Evolutionary conservation across 2,113 vertebrate genomes (phyloP).

Genomic region (Actenoides hombroni): DNA sequence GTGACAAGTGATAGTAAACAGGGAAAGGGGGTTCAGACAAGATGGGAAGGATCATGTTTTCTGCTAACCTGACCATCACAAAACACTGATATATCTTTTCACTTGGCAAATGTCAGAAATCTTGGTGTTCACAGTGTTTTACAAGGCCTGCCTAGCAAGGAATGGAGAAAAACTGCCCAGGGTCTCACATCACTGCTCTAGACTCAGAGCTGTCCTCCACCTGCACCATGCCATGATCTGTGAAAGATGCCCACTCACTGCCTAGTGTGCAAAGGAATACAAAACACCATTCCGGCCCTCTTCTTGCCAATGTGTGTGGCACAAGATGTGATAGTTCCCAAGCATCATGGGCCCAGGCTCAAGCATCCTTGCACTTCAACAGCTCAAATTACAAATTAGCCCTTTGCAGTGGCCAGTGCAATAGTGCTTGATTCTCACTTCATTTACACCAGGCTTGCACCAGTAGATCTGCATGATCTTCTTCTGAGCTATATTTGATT

Average conservation of each 20-base stretch:
- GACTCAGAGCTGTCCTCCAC: not conserved
- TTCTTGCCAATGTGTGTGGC: not conserved
- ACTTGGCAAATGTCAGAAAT: not conserved
- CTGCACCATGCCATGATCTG: not conserved
- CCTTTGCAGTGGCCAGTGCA: not conserved
- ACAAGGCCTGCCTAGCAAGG: not conserved
- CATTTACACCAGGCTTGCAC: not conserved
- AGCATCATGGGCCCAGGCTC: not conserved
- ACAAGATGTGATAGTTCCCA: not conserved
- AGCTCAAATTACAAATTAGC: not conserved
- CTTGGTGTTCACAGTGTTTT: not conserved
- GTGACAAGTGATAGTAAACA: not conserved
- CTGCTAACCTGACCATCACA: not conserved
- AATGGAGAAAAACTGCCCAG: not conserved
- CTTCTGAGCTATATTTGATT: not conserved
- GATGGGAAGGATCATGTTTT: not conserved
- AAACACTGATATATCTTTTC: not conserved
- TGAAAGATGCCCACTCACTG: fast-evolving
- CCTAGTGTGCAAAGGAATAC: not conserved
- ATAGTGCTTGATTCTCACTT: not conserved
- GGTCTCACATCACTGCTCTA: not conserved
- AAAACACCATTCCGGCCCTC: not conserved
- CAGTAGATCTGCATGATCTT: not conserved
- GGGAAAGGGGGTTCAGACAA: not conserved
- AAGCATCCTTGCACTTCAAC: fast-evolving